Base-by-base conservation (phyloP, 2,113 vertebrate species). In the Elgaria multicarinata region DNA sequence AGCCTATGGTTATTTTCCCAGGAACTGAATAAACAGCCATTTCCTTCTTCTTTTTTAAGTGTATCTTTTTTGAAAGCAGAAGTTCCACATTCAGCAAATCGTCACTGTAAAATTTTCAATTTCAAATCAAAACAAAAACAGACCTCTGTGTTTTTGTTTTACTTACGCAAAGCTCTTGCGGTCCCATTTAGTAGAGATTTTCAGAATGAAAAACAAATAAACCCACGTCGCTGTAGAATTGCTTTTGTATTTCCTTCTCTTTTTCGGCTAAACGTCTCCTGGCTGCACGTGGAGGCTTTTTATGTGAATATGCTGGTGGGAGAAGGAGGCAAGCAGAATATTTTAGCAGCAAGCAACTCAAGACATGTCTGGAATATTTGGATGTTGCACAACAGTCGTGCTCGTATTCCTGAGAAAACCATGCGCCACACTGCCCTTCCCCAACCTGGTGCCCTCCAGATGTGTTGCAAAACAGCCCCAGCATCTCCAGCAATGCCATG, bases 1-100 rank as follows among this genome's bases (percentile, higher is more conserved):
- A 95, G 92, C 94, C 96, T 96, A 96, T 95, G 94, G 95, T 97
- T 97, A 97, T 97, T 97, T 97, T 97, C 97, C 96, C 97, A 97
- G 97, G 96, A 97, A 96, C 92, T 96, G 93, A 94, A 97, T 96
- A 97, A 97, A 97, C 96, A 97, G 89, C 85, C 93, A 96, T 93
- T 97, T 97, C 97, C 97, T 97, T 96, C 95, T 91, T 84, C 93
- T 93, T 89, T 95, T 96, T 94, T 93, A 94, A 94, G 84, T 58
- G 42, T 78, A 10, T 67, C 46, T 42, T 97, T 96, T 96, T 95
- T 94, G n/a, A 93, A 96, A 97, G 90, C 67, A 94, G 91, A 95
- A 96, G 90, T 92, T 94, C 93, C 87, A 76, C 83, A 87, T 95
- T 86, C 91, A 91, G 89, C 69, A 96, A 92, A 96, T 96, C 88